Conservation (phyloP, 2,797 vertebrate genomes). For the Hephaestus fuliginosus region DNA sequence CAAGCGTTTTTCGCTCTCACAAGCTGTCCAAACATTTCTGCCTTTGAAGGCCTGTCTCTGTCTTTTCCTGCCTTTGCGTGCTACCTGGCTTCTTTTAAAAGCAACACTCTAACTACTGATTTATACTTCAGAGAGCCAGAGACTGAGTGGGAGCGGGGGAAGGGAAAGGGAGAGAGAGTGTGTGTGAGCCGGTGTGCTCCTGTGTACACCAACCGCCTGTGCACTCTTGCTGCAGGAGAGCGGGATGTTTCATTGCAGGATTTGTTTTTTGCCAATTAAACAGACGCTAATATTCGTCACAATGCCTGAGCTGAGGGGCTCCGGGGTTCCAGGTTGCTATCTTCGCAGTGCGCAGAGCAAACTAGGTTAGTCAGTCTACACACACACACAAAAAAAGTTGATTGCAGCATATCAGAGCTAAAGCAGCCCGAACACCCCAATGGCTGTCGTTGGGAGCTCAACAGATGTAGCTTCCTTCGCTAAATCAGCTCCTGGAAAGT, state of each 20-base stretch:
- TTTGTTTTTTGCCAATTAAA: constrained; percentile 73
- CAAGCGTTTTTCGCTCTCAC: constrained; percentile 44
- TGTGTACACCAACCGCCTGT: constrained; percentile 22
- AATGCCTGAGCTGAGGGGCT: constrained; percentile 44
- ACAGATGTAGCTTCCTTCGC: constrained; percentile 74
- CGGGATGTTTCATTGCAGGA: constrained; percentile 42
- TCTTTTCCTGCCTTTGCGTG: constrained; percentile 42
- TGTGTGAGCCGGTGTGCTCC: constrained; percentile 34
- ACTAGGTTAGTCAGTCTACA: constrained; percentile 71
- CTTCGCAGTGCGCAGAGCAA: constrained; percentile 48
- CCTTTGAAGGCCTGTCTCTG: constrained; percentile 54
- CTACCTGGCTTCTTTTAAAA: constrained; percentile 61
- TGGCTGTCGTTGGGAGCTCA: constrained; percentile 69
- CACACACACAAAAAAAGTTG: constrained; percentile 58
- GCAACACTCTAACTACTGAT: constrained; percentile 54
- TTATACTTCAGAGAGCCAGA: constrained; percentile 54
- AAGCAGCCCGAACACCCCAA: constrained; percentile 51
- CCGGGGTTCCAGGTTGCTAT: constrained; percentile 50
- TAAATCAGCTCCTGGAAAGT: constrained; percentile 78
- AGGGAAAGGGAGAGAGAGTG: constrained; percentile 19
- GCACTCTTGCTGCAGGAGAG: constrained; percentile 32
- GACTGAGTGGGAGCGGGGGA: constrained; percentile 50
- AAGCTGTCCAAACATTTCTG: constrained; percentile 68
- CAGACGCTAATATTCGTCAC: constrained; percentile 50
- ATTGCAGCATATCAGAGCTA: constrained; percentile 63